Conservation (phyloP, 2,888 invertebrate genomes). For the Dryococelus australis region DNA sequence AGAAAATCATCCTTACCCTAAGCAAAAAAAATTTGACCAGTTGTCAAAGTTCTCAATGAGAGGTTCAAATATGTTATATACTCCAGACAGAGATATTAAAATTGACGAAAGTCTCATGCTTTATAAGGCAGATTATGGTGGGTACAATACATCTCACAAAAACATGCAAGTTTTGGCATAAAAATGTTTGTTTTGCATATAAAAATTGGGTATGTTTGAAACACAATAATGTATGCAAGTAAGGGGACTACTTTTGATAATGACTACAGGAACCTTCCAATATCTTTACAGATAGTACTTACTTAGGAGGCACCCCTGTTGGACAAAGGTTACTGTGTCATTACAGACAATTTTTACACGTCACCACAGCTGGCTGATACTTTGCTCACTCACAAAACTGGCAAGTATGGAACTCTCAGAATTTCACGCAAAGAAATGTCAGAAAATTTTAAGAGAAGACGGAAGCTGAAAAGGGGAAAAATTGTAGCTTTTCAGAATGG, state of each 20-base stretch:
- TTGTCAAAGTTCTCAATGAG: background rate
- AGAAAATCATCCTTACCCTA: background rate
- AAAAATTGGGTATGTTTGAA: background rate
- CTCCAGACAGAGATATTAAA: background rate
- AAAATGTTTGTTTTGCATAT: background rate
- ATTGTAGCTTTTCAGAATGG: background rate
- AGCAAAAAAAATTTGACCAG: background rate
- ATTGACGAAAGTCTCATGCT: background rate
- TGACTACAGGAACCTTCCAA: background rate
- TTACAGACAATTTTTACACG: slow-evolving; percentile 18
- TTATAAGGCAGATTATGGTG: background rate
- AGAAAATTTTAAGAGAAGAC: background rate
- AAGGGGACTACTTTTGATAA: background rate
- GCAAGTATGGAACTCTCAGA: background rate
- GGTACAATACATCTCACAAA: background rate
- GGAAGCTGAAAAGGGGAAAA: background rate
- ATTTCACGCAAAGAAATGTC: background rate
- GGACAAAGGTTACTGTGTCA: background rate
- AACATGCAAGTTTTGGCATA: background rate
- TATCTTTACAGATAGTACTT: background rate
- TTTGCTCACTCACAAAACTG: background rate
- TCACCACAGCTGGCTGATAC: slow-evolving; percentile 17
- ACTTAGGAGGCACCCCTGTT: background rate
- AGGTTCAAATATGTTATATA: background rate
- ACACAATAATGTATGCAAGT: background rate